These are phyloP conservation scores for Myotis brandtii DNA, from an alignment of 2,113 vertebrate genomes.

Conservation along the genomic window DNA sequence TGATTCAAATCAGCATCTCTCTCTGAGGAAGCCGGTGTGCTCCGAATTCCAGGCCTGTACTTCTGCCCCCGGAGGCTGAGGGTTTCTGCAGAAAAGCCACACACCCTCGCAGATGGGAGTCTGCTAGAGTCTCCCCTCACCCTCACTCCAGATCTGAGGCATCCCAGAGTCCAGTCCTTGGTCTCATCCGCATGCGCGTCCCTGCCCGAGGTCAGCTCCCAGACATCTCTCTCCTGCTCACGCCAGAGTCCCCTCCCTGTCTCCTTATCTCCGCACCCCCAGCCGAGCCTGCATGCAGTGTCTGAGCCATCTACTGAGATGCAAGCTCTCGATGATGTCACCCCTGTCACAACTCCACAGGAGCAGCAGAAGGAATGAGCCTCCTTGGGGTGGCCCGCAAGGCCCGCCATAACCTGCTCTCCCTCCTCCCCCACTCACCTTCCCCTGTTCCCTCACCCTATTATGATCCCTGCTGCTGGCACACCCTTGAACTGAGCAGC, in stretches of 20 bases:
- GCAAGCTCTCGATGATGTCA: not conserved
- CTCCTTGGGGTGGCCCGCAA: not conserved
- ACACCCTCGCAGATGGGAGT: not conserved
- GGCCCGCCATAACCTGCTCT: not conserved
- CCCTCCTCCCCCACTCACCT: not conserved
- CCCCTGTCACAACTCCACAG: not conserved
- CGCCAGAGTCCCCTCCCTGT: too few relatives aligned
- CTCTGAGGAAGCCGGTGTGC: not conserved
- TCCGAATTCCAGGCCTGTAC: not conserved
- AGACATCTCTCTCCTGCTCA: not conserved
- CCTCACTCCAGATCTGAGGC: not conserved
- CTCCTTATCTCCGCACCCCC: not conserved
- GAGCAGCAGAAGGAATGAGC: not conserved
- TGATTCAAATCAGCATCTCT: not conserved
- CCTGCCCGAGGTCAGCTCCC: not conserved
- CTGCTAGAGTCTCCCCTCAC: not conserved
- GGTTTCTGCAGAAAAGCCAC: conserved; percentile 4
- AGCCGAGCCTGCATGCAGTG: not conserved
- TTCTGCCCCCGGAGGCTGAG: not conserved
- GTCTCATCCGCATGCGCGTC: not conserved
- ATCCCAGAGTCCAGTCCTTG: not conserved
- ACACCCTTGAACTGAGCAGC: not conserved
- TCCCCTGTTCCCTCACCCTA: not conserved
- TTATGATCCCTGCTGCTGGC: not conserved
- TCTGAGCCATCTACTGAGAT: not conserved